Conservation (phyloP, 1,140 invertebrate species). For the Argopecten irradians region DNA sequence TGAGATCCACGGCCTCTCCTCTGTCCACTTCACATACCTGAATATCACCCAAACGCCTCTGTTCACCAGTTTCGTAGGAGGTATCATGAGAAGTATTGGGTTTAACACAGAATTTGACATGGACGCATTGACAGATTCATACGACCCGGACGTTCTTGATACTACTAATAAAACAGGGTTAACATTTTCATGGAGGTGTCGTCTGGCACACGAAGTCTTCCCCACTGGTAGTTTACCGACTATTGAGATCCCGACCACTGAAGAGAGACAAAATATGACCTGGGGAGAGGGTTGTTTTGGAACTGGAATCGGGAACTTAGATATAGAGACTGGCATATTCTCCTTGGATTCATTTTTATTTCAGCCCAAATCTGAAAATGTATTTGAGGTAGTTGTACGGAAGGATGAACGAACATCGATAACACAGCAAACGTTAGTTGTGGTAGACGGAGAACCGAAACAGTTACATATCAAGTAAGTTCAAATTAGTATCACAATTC, state of each 20-base stretch:
- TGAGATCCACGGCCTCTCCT: slow-evolving; percentile 56
- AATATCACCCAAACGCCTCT: slow-evolving; percentile 51
- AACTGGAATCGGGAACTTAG: slow-evolving; percentile 49
- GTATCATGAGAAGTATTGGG: slow-evolving; percentile 54
- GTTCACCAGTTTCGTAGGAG: slow-evolving; percentile 50
- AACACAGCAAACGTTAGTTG: slow-evolving; percentile 50
- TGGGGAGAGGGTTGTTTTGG: slow-evolving; percentile 57
- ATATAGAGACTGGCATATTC: slow-evolving; percentile 6
- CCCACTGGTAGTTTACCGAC: not conserved
- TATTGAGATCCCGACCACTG: slow-evolving; percentile 45
- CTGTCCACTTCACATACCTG: slow-evolving; percentile 56
- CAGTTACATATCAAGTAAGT: slow-evolving; percentile 55
- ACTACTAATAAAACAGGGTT: slow-evolving; percentile 42
- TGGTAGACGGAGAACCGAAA: slow-evolving; percentile 56
- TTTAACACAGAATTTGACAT: slow-evolving; percentile 53
- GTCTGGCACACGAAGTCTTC: slow-evolving; percentile 42
- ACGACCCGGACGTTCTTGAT: slow-evolving; percentile 54
- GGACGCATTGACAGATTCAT: slow-evolving; percentile 50
- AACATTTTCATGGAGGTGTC: slow-evolving; percentile 56
- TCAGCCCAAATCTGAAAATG: slow-evolving; percentile 43
- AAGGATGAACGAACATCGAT: slow-evolving; percentile 39
- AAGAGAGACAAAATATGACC: slow-evolving; percentile 33
- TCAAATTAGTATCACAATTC: not conserved
- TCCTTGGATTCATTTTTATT: slow-evolving; percentile 50
- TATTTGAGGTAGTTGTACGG: slow-evolving; percentile 52